phyloP scores from a whole-genome alignment of 1,140 invertebrate genomes.

The Adelges cooleyi region DNA sequence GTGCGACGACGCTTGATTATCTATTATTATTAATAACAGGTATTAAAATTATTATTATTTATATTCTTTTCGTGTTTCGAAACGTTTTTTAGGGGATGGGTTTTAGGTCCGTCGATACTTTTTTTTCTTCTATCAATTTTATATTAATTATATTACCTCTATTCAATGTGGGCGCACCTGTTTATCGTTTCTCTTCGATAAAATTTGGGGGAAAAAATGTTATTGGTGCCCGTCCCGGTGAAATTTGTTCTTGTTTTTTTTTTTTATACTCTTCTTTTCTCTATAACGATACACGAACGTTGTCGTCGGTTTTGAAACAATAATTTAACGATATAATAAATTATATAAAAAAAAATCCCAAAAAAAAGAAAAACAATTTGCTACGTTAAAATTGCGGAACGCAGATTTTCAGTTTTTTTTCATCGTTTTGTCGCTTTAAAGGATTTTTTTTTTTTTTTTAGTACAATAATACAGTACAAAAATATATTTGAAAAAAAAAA shows the following conservation, averaged over 20 bases:
- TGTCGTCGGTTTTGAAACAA: neutral
- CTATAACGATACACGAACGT: neutral
- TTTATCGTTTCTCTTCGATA: too few species aligned
- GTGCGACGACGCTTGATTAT: too few species aligned
- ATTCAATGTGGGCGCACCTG: neutral
- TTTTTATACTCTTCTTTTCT: neutral
- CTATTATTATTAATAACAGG: too few species aligned
- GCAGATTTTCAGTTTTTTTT: neutral
- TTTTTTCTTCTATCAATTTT: neutral
- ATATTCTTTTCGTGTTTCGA: neutral
- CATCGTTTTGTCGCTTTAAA: neutral
- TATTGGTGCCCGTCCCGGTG: conserved; percentile 6
- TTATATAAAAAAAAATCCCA: neutral
- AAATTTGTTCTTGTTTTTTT: conserved; percentile 8
- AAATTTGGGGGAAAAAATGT: too few species aligned
- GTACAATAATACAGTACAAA: too few species aligned
- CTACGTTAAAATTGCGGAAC: neutral
- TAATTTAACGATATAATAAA: neutral
- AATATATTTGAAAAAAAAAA: too few species aligned
- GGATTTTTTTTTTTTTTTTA: too few species aligned
- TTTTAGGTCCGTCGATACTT: neutral
- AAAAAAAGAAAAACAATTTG: neutral
- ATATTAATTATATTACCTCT: neutral
- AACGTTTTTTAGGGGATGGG: neutral
- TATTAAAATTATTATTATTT: neutral